Conservation (phyloP, 2,888 invertebrate species). For the Melipona bicolor region DNA sequence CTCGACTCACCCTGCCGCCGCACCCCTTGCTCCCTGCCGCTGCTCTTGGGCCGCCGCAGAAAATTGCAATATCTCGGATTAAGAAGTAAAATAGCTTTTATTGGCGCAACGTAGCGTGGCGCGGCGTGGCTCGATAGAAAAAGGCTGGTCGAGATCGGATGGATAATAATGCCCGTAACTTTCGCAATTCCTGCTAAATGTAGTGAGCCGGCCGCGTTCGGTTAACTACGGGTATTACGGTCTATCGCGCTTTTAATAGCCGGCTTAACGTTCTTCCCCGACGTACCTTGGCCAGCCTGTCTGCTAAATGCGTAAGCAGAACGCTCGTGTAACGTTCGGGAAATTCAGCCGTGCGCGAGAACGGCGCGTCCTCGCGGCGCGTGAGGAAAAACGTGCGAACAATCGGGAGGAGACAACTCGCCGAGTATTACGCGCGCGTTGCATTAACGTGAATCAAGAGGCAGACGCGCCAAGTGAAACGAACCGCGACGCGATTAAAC, state of each 20-base stretch:
- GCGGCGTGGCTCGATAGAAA: conserved; percentile 62
- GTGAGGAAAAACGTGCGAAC: conserved; percentile 41
- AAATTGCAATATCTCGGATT: conserved; percentile 69
- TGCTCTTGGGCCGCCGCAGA: conserved; percentile 39
- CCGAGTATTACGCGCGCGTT: conserved; percentile 16
- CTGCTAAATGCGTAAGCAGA: conserved; percentile 50
- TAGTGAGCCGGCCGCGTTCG: conserved; percentile 57
- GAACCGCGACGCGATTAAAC: conserved; percentile 17
- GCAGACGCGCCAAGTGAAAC: background rate
- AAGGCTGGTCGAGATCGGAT: conserved; percentile 55
- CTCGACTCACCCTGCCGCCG: conserved; percentile 10
- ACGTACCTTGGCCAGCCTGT: conserved; percentile 51
- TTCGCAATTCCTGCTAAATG: conserved; percentile 68
- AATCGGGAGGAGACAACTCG: conserved; percentile 23
- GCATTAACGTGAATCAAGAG: conserved; percentile 9
- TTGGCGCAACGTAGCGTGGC: conserved; percentile 61
- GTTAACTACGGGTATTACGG: conserved; percentile 72
- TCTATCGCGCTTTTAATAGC: conserved; percentile 74
- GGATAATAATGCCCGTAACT: conserved; percentile 72
- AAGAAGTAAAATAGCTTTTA: conserved; percentile 73
- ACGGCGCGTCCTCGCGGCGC: conserved; percentile 1
- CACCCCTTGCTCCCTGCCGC: background rate
- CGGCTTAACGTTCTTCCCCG: conserved; percentile 68
- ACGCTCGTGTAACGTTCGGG: conserved; percentile 54
- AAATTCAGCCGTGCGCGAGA: background rate